Evolutionary conservation across 2,888 invertebrate genomes (phyloP), one percentile per base, ranked within the genome.

Genomic region (Tanaodytes sp.): DNA sequence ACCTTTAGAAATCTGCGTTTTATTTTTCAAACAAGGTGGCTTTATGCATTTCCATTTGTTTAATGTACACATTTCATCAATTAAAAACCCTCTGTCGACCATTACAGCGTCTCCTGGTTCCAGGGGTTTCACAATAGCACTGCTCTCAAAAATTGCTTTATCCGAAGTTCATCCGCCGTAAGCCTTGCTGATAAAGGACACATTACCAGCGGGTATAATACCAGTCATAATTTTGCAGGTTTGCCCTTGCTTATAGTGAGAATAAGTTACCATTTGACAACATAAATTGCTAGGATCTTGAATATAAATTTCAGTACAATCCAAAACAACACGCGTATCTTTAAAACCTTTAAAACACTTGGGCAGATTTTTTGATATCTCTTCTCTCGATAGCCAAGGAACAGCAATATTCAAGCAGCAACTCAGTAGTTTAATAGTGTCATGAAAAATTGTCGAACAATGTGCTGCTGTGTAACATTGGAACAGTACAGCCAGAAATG

Each of bases 241-340:
- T 15, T 59, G 8, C 3, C 11, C 42, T n/a, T 69, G 46, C 64
- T 79, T 79, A 49, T 78, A 77, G 14, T 66, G 43, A 0, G 77
- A 79, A 61, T 76, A 75, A 0, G 76, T 75, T 15, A 66, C 18
- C 6, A 76, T 19, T 58, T 69, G 62, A 46, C 67, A 62, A 16
- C 65, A 58, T 12, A 62, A 14, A 27, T 71, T 70, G 19, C 70
- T 70, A 14, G 77, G 74, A 40, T 66, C 63, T 51, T 78, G 72
- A 12, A 76, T 67, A 33, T 43, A 20, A 27, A 78, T 71, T 57
- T 79, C 77, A 1, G 74, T 77, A 36, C 75, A 77, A 71, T 79
- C 78, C n/a, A 80, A 51, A 0, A 79, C 73, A 12, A 78, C 67
- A 30, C 74, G 33, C n/a, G 72, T 72, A 9, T 27, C 9, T 27